Conservation (phyloP, 2,113 vertebrate species). For the Chaenocephalus aceratus region DNA sequence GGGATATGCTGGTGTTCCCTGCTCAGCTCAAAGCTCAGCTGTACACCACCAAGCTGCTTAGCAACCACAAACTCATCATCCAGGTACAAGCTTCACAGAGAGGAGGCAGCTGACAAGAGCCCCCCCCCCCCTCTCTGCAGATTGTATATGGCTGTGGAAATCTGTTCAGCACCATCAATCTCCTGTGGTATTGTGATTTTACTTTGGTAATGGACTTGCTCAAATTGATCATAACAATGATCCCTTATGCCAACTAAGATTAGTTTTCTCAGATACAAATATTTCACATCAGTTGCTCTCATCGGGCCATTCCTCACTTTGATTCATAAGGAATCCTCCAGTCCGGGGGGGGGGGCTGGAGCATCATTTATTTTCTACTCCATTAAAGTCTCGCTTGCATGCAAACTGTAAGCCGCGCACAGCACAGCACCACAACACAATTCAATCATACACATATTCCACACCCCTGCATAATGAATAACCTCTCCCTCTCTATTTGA, state of each 20-base stretch:
- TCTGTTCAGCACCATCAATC: background rate
- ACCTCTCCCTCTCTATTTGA: constrained; percentile 27
- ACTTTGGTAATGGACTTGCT: constrained; percentile 38
- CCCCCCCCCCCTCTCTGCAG: constrained; percentile 4
- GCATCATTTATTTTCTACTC: constrained; percentile 61
- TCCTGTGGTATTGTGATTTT: background rate
- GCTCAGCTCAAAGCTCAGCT: constrained; percentile 86
- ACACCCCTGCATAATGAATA: constrained; percentile 51
- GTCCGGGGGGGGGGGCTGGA: constrained; percentile 14
- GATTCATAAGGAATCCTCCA: constrained; percentile 47
- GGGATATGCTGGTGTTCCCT: constrained; percentile 89
- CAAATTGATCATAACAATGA: constrained; percentile 53
- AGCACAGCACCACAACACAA: constrained; percentile 47
- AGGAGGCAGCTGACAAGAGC: constrained; percentile 8
- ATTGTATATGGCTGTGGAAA: constrained; percentile 20
- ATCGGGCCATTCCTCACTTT: constrained; percentile 28
- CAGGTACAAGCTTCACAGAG: constrained; percentile 84
- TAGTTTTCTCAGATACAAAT: constrained; percentile 61
- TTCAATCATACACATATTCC: constrained; percentile 67
- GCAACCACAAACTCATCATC: constrained; percentile 86
- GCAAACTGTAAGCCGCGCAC: constrained; percentile 40
- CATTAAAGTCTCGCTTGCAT: constrained; percentile 60
- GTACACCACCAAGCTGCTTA: constrained; percentile 82
- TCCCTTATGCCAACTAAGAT: constrained; percentile 53
- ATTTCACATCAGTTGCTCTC: constrained; percentile 53